Percentiles rank a stretch among this genome's conserved stretches.
These are phyloP conservation scores for Prunella fulvescens DNA, from an alignment of 2,113 vertebrate species.

Conservation along the genomic window DNA sequence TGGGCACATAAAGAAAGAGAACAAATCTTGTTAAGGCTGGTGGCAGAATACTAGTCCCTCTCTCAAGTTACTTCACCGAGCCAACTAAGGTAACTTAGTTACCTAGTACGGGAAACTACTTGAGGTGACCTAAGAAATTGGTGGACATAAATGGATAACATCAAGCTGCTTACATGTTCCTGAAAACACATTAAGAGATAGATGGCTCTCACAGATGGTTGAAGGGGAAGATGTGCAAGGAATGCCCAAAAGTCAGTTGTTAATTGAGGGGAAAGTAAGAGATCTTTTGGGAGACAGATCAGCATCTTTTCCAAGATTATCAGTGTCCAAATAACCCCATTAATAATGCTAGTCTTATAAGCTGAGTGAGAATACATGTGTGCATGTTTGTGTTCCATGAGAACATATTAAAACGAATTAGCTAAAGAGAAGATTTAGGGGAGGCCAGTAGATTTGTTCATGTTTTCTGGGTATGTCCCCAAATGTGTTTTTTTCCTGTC, in stretches of 20 bases:
- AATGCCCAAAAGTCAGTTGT: neutral
- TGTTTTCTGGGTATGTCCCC: neutral
- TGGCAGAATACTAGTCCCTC: neutral
- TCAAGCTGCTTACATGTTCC: neutral
- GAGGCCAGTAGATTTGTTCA: neutral
- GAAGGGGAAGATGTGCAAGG: neutral
- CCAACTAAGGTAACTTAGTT: neutral
- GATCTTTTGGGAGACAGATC: neutral
- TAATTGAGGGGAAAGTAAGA: neutral
- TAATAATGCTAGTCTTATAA: neutral
- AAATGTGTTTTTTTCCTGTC: neutral
- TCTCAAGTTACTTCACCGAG: neutral
- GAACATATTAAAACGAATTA: neutral
- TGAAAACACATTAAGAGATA: neutral
- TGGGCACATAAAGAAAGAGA: neutral
- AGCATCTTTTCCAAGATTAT: neutral
- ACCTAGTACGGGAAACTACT: neutral
- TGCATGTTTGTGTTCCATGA: neutral
- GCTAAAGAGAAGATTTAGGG: neutral
- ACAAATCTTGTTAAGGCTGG: neutral
- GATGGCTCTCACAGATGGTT: neutral
- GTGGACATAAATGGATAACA: neutral
- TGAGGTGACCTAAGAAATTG: neutral
- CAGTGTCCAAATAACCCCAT: neutral
- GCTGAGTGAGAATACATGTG: neutral